A percentile compares a stretch with the other conserved stretches of the same genome.
Evolutionary conservation across 2,113 vertebrate genomes (phyloP).

Genomic region (Ictalurus punctatus): DNA sequence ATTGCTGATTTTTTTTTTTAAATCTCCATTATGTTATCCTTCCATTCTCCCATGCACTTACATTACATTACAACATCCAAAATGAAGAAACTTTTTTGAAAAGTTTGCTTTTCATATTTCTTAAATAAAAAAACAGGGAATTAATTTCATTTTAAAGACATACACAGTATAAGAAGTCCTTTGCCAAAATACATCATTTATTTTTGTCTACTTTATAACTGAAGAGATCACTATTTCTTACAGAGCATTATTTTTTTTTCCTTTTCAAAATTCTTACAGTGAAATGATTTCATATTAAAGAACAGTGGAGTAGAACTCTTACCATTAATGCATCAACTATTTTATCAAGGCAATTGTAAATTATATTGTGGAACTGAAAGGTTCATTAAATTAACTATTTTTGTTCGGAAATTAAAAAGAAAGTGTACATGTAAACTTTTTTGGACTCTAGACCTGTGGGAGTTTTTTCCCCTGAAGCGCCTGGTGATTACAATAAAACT

Average conservation of each 20-base stretch:
- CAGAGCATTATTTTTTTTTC: not conserved
- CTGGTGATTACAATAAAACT: not conserved
- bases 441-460: not conserved
- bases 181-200: not conserved
- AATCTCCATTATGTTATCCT: not conserved
- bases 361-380: too few species aligned
- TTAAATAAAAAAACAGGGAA: too few species aligned
- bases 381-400: too few species aligned
- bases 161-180: not conserved
- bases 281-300: not conserved
- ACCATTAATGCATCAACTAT: not conserved
- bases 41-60: not conserved
- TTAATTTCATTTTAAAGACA: not conserved
- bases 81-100: too few species aligned
- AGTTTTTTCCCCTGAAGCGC: not conserved
- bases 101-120: too few species aligned
- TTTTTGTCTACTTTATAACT: not conserved
- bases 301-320: not conserved
- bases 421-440: not conserved
- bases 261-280: too few species aligned
- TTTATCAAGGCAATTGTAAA: not conserved
- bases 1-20: not conserved
- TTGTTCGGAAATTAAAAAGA: not conserved
- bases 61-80: too few species aligned
- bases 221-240: not conserved